Evolutionary conservation across 2,888 invertebrate genomes (phyloP).

Genomic region (Matsumyia berberina): DNA sequence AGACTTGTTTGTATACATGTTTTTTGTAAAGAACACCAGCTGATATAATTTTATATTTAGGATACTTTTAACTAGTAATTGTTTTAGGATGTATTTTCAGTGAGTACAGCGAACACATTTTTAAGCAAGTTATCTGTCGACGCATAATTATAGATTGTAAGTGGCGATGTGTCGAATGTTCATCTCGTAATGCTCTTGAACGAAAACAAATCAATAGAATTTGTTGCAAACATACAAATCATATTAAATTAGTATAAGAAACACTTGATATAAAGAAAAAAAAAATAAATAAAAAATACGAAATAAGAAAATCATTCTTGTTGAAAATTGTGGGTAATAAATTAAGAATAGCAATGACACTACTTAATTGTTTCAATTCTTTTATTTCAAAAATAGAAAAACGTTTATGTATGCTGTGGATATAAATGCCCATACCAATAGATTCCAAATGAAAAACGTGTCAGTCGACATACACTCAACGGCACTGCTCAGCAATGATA

Average conservation of each 20-base stretch:
- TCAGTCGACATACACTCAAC: no score
- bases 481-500: no score
- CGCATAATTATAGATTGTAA: constrained; percentile 24
- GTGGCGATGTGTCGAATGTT: constrained; percentile 37
- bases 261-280: constrained; percentile 28
- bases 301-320: constrained; percentile 57
- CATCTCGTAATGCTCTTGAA: constrained; percentile 46
- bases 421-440: no score
- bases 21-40: constrained; percentile 50
- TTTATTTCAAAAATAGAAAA: background rate
- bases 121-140: constrained; percentile 30
- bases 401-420: no score
- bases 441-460: no score
- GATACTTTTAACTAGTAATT: constrained; percentile 41
- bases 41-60: constrained; percentile 48
- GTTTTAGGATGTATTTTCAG: constrained; percentile 51
- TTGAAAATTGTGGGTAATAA: constrained; percentile 74
- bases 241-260: constrained; percentile 59
- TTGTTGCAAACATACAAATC: constrained; percentile 72
- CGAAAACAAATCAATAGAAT: constrained; percentile 51
- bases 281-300: constrained; percentile 38
- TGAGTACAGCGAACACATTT: constrained; percentile 66
- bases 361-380: constrained; percentile 10
- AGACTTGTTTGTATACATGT: constrained; percentile 49
- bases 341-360: constrained; percentile 69